Percentiles rank a stretch among this genome's conserved stretches.
phyloP scores from a whole-genome alignment of 2,113 vertebrate genomes.

The Buteo buteo region DNA sequence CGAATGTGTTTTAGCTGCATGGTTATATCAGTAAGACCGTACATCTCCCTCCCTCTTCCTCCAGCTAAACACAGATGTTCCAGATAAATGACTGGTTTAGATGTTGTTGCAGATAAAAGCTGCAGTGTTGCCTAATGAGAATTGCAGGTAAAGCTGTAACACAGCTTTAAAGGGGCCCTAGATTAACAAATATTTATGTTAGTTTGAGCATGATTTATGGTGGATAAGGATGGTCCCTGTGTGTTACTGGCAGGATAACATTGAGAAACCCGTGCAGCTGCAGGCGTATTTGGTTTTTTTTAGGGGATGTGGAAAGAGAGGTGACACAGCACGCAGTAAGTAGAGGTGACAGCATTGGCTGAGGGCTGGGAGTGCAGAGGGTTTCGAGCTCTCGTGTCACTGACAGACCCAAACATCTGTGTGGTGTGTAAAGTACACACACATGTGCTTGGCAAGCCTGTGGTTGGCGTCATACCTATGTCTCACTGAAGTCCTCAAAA shows the following conservation, averaged over 20 bases:
- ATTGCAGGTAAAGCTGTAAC: not conserved
- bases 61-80: not conserved
- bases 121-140: not conserved
- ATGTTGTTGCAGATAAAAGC: not conserved
- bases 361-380: not conserved
- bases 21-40: not conserved
- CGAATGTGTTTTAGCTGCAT: not conserved
- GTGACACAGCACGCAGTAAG: fast-evolving
- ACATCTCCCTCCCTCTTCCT: not conserved
- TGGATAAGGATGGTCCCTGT: fast-evolving
- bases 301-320: not conserved
- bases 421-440: not conserved
- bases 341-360: not conserved
- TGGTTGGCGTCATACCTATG: not conserved
- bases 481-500: not conserved
- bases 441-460: not conserved
- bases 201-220: not conserved
- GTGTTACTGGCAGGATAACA: not conserved
- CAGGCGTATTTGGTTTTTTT: not conserved
- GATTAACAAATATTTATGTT: not conserved
- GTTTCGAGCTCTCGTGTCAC: fast-evolving
- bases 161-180: not conserved
- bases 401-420: not conserved
- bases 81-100: not conserved
- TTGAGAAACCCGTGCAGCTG: not conserved